A percentile compares a stretch with the other conserved stretches of the same genome.
Evolutionary conservation across 2,113 vertebrate species (phyloP).

Genomic region (Petrocephalus zakoni): DNA sequence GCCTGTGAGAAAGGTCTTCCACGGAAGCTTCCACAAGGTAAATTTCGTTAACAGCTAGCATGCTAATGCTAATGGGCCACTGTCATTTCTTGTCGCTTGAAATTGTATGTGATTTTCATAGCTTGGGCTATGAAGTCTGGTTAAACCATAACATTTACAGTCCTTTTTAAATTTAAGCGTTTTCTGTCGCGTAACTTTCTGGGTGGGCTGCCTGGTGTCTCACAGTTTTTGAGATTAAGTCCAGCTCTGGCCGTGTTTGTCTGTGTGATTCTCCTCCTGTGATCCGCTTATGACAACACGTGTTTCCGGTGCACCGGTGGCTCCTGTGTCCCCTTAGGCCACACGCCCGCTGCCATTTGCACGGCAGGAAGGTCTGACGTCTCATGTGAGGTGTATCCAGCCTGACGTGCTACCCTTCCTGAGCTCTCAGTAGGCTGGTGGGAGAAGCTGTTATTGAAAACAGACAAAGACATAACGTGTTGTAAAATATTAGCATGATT

Average conservation of each 20-base stretch:
- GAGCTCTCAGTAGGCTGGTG: neutral
- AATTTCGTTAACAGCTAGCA: constrained; percentile 30
- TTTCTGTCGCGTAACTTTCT: neutral
- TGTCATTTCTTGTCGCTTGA: neutral
- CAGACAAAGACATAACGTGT: neutral
- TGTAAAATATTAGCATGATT: neutral
- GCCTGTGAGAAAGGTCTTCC: constrained; percentile 84
- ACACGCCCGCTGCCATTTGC: neutral
- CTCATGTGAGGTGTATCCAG: neutral
- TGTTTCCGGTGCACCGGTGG: neutral
- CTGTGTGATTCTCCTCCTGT: too few species aligned
- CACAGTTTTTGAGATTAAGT: neutral
- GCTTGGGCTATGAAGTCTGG: neutral
- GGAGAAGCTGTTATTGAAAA: neutral
- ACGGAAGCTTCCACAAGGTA: constrained; percentile 99
- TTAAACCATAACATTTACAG: neutral
- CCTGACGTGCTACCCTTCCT: neutral
- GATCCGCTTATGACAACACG: too few species aligned
- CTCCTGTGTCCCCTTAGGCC: neutral
- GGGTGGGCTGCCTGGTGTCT: neutral
- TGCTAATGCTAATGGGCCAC: neutral
- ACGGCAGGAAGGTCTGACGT: neutral
- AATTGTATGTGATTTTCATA: neutral
- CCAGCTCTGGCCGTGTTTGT: neutral
- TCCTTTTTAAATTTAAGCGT: neutral